phyloP scores from a whole-genome alignment of 2,797 vertebrate species.

The Enteromius viviparus region DNA sequence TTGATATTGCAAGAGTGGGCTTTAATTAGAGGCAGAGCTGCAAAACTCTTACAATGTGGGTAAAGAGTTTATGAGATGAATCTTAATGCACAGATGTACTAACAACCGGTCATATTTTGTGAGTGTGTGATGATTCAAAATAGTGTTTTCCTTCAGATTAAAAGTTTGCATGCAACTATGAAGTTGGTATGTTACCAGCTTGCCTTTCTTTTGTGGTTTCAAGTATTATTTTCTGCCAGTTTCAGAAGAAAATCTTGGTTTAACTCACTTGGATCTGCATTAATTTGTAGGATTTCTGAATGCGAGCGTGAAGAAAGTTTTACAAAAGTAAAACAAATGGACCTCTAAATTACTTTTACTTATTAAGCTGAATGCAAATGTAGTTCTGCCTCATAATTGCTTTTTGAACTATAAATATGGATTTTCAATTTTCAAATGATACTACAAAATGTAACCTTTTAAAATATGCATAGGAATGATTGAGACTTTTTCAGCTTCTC shows the following conservation, averaged over 20 bases:
- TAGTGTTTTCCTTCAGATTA: background rate
- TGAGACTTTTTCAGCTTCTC: background rate
- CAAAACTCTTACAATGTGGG: background rate
- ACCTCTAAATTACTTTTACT: background rate
- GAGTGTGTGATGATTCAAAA: background rate
- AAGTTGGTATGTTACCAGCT: background rate
- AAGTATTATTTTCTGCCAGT: background rate
- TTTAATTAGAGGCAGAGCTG: slow-evolving; percentile 13
- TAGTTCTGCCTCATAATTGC: background rate
- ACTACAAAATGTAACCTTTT: background rate
- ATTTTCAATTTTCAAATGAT: background rate
- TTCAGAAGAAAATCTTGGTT: background rate
- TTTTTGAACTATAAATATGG: background rate
- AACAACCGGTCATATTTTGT: rapidly evolving
- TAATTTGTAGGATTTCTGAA: background rate
- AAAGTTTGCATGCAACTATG: background rate
- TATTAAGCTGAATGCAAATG: background rate
- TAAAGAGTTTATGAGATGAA: background rate
- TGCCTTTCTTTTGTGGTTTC: background rate
- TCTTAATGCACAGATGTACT: background rate
- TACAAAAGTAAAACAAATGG: background rate
- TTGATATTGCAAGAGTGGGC: slow-evolving; percentile 28
- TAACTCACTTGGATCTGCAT: background rate
- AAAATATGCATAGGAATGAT: background rate
- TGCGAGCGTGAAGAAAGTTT: background rate